phyloP scores from a whole-genome alignment of 2,113 vertebrate genomes.

The Bucco capensis region DNA sequence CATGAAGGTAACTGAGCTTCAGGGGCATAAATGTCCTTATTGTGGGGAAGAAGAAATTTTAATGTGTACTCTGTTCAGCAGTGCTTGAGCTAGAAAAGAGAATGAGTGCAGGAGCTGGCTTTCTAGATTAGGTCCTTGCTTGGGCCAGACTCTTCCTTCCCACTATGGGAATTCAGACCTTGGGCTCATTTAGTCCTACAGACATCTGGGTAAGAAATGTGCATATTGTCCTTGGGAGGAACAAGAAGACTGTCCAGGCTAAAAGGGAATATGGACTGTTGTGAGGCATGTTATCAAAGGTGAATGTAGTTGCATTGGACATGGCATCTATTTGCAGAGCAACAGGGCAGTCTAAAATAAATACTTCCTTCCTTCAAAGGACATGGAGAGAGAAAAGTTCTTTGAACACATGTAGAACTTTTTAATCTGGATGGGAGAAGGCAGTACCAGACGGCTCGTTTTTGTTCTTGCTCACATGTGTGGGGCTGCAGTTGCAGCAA shows the following conservation, averaged over 20 bases:
- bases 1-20: slow-evolving; percentile 87
- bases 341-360: not conserved
- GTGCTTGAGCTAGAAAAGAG: not conserved
- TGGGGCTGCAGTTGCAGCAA: not conserved
- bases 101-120: not conserved
- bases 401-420: not conserved
- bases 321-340: not conserved
- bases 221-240: not conserved
- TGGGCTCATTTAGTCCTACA: not conserved
- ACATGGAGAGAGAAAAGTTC: not conserved
- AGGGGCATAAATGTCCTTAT: not conserved
- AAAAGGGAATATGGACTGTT: not conserved
- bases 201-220: not conserved
- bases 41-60: not conserved
- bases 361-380: not conserved
- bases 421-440: not conserved
- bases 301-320: not conserved
- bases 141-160: not conserved
- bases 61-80: not conserved
- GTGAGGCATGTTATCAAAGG: not conserved
- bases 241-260: not conserved
- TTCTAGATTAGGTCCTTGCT: not conserved
- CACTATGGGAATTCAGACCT: not conserved
- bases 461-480: not conserved
- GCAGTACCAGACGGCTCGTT: not conserved